Evolutionary conservation across 1,140 invertebrate species (phyloP), one percentile per base, ranked within the genome.

Genomic region (Aricia agestis): DNA sequence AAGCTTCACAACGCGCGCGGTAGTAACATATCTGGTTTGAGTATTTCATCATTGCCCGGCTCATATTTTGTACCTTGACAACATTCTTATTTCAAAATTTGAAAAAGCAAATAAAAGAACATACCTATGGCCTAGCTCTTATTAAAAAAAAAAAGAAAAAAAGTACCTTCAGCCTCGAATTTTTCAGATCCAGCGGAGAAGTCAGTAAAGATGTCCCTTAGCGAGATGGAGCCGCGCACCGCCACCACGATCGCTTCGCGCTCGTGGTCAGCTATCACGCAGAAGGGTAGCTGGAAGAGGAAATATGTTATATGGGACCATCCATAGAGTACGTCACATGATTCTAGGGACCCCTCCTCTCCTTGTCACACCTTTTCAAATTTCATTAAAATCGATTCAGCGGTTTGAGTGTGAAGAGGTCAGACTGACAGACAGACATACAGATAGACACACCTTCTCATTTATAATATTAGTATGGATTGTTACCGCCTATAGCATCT

Each of bases 171-270:
- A 18, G 94, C 94, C 76, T 96, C 94, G 78, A 98, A 95, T 65
- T 92, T 92, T 67, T 96, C 96, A 11, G 95, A 95, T 31, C 95
- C 95, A 4, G 97, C 97, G 3, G 95, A 96, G 69, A 99, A 92
- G 85, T 99, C 98, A 0, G 97, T 98, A 73, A 98, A 95, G n/a
- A 97, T 94, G 91, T 98, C 97, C 77, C 96, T 92, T 13, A 98
- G 83, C 0, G 97, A 98, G 67, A 98, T 93, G 1, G 97, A 98
- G 13, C 98, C 98, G 73, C 98, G 92, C 61, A 98, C 95, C 1
- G 95, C 94, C 31, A 99, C 93, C 7, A 98, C 97, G 69, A 98
- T 95, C 72, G 94, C 95, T 66, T 95, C 93, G 0, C 95, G 95
- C 75, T 95, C 94, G 83, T 98, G 97, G 85, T 98, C 97, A 0